Evolutionary conservation across 2,888 invertebrate genomes (phyloP).

Genomic region (Netelia inedita): DNA sequence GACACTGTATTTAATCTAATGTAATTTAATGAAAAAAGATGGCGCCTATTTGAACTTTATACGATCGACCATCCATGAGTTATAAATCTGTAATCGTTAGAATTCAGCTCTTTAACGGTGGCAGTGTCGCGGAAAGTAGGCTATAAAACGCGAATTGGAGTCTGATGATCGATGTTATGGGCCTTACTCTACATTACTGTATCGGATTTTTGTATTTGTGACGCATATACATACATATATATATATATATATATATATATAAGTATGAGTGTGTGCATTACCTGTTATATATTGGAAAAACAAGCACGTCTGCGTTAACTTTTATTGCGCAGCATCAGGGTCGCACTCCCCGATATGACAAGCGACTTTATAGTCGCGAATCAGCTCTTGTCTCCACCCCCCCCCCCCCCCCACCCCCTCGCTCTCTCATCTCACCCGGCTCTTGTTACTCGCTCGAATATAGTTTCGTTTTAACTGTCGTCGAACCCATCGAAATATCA

Average conservation of each 20-base stretch:
- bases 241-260: neutral
- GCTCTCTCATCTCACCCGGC: neutral
- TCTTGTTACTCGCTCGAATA: neutral
- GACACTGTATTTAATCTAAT: too few relatives aligned
- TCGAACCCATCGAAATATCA: constrained; percentile 37
- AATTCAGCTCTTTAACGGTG: too few relatives aligned
- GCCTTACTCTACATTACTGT: too few relatives aligned
- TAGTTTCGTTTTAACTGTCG: constrained; percentile 40
- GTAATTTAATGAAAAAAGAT: too few relatives aligned
- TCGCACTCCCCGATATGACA: constrained; percentile 10
- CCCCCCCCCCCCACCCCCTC: neutral
- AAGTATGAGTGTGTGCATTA: neutral
- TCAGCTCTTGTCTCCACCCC: constrained; percentile 10
- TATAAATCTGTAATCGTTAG: too few relatives aligned
- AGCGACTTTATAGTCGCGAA: constrained; percentile 48
- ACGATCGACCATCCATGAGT: too few relatives aligned
- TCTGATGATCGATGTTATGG: too few relatives aligned
- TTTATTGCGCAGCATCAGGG: constrained; percentile 53
- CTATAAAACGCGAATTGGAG: too few relatives aligned
- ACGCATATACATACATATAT: neutral
- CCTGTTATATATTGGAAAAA: constrained; percentile 19
- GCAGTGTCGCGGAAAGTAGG: too few relatives aligned
- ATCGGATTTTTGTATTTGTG: too few relatives aligned
- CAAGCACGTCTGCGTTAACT: constrained; percentile 60
- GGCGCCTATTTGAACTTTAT: too few relatives aligned